These are phyloP conservation scores for Bellardia bayeri DNA, from an alignment of 2,888 invertebrate species.

Conservation along the genomic window DNA sequence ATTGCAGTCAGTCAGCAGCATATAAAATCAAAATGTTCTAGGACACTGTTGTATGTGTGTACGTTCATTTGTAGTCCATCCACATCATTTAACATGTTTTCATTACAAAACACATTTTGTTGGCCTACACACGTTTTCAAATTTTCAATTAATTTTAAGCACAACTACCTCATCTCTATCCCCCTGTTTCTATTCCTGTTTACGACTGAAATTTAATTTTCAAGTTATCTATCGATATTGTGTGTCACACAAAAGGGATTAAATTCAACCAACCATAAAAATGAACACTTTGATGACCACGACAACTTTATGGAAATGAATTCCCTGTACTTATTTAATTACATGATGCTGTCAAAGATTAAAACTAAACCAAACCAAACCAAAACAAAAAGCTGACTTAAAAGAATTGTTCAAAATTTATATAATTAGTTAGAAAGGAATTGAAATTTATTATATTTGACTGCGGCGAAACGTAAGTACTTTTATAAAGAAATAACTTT, in stretches of 20 bases:
- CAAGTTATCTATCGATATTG: slow-evolving; percentile 14
- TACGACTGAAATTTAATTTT: background rate
- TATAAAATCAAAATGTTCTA: background rate
- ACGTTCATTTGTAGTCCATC: slow-evolving; percentile 5
- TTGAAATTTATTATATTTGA: no score
- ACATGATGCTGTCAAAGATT: slow-evolving; percentile 15
- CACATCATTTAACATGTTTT: slow-evolving; percentile 21
- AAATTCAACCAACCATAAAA: slow-evolving; percentile 14
- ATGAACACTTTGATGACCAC: slow-evolving; percentile 20
- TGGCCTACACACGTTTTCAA: background rate
- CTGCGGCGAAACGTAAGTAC: no score
- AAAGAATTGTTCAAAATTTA: background rate
- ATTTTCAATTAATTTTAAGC: slow-evolving; percentile 36
- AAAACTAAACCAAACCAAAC: background rate
- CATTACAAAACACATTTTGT: background rate
- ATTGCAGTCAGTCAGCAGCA: background rate
- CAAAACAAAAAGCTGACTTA: background rate
- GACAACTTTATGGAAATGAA: slow-evolving; percentile 42
- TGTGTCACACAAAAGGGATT: slow-evolving; percentile 15
- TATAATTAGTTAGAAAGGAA: background rate
- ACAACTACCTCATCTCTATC: background rate
- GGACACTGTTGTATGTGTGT: background rate
- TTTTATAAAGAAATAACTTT: no score
- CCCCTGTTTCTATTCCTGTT: background rate
- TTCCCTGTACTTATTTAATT: slow-evolving; percentile 30